Conservation (phyloP, 2,888 invertebrate genomes). For the Ommatoiulus sabulosus region DNA sequence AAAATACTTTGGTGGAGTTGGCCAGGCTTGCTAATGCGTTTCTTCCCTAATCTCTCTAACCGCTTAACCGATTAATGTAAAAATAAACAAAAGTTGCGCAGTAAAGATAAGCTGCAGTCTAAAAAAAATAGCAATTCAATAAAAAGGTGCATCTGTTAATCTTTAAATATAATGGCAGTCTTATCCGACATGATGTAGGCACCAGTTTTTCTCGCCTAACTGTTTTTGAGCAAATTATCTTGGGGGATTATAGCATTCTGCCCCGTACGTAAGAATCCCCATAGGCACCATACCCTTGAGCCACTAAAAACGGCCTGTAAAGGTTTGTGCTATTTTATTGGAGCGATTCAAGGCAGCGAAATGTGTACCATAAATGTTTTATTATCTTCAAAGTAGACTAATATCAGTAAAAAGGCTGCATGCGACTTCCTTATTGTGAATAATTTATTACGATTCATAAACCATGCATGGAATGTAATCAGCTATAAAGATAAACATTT, state of each 20-base stretch:
- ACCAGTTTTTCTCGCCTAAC: not conserved
- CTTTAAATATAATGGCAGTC: not conserved
- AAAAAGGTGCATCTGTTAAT: not conserved
- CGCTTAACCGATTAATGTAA: too few species aligned
- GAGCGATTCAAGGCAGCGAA: conserved; percentile 47
- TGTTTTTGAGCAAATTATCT: conserved; percentile 23
- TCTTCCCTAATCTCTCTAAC: too few species aligned
- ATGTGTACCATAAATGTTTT: conserved; percentile 48
- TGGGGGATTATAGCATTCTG: not conserved
- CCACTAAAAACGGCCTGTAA: conserved; percentile 2
- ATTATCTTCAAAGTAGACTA: conserved; percentile 47
- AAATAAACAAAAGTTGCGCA: too few species aligned
- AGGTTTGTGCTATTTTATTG: conserved; percentile 42
- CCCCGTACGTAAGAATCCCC: conserved; percentile 19
- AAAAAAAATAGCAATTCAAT: not conserved
- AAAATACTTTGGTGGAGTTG: too few species aligned
- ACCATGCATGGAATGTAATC: conserved; percentile 46
- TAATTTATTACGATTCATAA: conserved; percentile 45
- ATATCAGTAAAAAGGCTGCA: conserved; percentile 38
- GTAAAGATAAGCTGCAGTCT: too few species aligned
- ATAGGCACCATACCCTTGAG: conserved; percentile 41
- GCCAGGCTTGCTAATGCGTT: too few species aligned
- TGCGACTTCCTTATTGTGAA: conserved; percentile 47
- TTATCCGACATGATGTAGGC: not conserved
- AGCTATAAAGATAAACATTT: conserved; percentile 48